A percentile compares a stretch with the other conserved stretches of the same genome.
Conservation (phyloP, 2,113 vertebrate genomes). For the Hemiprocne comata region DNA sequence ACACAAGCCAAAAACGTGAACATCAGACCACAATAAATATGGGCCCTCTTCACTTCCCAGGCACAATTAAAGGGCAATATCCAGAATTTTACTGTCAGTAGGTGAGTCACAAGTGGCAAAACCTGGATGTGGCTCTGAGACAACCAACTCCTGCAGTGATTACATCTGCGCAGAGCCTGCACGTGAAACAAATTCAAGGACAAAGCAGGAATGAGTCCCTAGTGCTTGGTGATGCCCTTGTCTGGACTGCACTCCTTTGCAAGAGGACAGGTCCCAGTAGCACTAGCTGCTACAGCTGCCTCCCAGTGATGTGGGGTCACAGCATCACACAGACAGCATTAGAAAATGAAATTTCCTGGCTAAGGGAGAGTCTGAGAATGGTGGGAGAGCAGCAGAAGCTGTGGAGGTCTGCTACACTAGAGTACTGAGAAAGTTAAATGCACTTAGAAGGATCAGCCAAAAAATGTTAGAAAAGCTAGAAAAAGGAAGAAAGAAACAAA, state of each 20-base stretch:
- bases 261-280: rapidly evolving
- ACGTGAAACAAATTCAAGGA: background rate
- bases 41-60: background rate
- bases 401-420: background rate
- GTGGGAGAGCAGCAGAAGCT: background rate
- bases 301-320: background rate
- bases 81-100: background rate
- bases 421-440: background rate
- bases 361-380: background rate
- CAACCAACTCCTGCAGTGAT: background rate
- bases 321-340: background rate
- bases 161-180: rapidly evolving
- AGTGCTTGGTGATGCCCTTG: background rate
- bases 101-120: background rate
- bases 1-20: background rate
- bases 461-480: background rate
- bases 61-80: background rate
- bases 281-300: background rate
- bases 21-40: background rate
- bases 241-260: background rate
- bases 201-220: background rate
- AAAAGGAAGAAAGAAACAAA: background rate
- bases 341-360: background rate
- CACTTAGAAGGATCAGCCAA: background rate
- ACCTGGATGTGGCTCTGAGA: background rate